Conservation (phyloP, 2,113 vertebrate genomes). For the Dolichallabes microphthalmus region DNA sequence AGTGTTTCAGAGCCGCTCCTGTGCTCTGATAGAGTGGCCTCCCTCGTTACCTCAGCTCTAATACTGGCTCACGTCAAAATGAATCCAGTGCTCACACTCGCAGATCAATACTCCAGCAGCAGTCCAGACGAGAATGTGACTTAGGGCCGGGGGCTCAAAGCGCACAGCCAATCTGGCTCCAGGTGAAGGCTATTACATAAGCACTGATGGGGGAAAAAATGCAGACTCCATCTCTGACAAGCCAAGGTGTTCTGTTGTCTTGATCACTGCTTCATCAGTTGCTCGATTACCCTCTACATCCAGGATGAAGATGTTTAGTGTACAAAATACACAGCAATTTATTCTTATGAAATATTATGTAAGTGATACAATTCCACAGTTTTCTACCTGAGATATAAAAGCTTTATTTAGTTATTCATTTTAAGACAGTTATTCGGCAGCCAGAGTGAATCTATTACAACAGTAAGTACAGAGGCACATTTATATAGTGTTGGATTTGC, state of each 20-base stretch:
- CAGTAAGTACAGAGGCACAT: not conserved
- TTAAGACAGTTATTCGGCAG: not conserved
- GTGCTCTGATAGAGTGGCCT: slow-evolving; percentile 69
- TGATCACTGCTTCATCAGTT: slow-evolving; percentile 31
- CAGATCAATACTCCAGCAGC: slow-evolving; percentile 73
- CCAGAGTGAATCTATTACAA: not conserved
- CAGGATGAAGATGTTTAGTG: not conserved
- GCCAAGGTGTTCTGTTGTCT: slow-evolving; percentile 27
- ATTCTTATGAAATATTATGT: not conserved
- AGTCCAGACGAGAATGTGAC: slow-evolving; percentile 47
- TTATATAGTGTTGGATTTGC: not conserved
- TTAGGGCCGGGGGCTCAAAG: slow-evolving; percentile 47
- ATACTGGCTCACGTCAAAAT: slow-evolving; percentile 74
- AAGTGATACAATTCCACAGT: not conserved
- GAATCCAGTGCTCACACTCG: slow-evolving; percentile 68
- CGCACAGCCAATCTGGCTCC: slow-evolving; percentile 60
- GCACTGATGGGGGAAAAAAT: slow-evolving; percentile 28
- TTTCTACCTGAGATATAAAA: not conserved
- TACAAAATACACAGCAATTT: not conserved
- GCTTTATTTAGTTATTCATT: not conserved
- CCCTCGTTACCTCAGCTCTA: slow-evolving; percentile 76
- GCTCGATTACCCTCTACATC: slow-evolving; percentile 10
- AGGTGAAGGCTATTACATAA: slow-evolving; percentile 59
- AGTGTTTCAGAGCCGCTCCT: slow-evolving; percentile 69
- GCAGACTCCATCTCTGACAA: slow-evolving; percentile 24